Conservation (phyloP, 2,888 invertebrate genomes). For the Serrognathus titanus region DNA sequence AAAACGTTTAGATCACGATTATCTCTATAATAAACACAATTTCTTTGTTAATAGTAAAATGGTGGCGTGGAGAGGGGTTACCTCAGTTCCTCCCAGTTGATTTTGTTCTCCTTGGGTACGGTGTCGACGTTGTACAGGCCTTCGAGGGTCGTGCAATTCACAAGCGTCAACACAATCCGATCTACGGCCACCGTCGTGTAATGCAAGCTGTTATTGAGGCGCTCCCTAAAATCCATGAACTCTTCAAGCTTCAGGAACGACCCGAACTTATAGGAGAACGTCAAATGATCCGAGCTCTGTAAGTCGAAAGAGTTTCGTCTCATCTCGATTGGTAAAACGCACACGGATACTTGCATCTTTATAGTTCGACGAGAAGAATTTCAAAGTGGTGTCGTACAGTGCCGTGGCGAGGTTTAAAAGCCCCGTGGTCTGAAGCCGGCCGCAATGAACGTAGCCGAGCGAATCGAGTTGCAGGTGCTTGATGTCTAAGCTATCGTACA, state of each 20-base stretch:
- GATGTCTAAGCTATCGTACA: constrained; percentile 78
- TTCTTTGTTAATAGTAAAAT: too few species aligned
- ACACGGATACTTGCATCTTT: constrained; percentile 68
- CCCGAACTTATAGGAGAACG: constrained; percentile 90
- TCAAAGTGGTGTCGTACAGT: constrained; percentile 71
- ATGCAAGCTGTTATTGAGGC: constrained; percentile 79
- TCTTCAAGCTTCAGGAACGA: constrained; percentile 91
- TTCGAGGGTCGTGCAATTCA: constrained; percentile 53
- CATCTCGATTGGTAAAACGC: too few species aligned
- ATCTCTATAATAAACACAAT: too few species aligned
- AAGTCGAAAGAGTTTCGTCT: constrained; percentile 19
- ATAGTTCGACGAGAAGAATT: constrained; percentile 84
- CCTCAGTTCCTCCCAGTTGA: constrained; percentile 55
- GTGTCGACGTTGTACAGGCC: constrained; percentile 58
- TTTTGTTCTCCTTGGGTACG: constrained; percentile 58
- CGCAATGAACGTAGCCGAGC: constrained; percentile 79
- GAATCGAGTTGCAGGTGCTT: constrained; percentile 94
- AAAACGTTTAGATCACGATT: constrained; percentile 75
- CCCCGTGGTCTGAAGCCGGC: constrained; percentile 69
- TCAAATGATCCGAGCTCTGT: constrained; percentile 86
- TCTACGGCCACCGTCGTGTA: constrained; percentile 64
- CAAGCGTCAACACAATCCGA: constrained; percentile 67
- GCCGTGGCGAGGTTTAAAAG: constrained; percentile 66
- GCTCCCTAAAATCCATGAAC: constrained; percentile 78
- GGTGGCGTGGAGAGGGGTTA: too few species aligned